Base-by-base conservation (phyloP, 23 tunicate genomes). In the Clavelina lepadiformis region DNA sequence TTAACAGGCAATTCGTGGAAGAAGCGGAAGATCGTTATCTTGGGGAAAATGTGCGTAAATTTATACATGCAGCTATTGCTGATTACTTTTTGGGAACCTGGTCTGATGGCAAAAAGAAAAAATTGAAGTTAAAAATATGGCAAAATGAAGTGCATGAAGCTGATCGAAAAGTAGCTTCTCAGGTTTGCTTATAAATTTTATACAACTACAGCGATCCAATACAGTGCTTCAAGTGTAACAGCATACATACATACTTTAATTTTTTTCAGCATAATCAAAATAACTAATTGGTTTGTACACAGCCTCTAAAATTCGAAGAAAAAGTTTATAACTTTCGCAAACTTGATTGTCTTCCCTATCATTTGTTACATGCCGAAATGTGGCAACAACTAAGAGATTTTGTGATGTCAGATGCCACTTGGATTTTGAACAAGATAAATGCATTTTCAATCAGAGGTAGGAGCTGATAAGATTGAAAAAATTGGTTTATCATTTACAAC, bases 371-470 rank as follows among this genome's bases (percentile, higher is more conserved):
- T 41, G 87, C 87, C 28, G 46, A 50, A 28, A 66, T 35, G 74
- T 56, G 80, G 82, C 31, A 76, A 33, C 65, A 46, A 25, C 53
- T 87, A 35, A 22, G 37, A 6, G 64, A 66, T 4, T 28, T 33
- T 1, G 96, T 87, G 11, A 38, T 87, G 1, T 82, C 54, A 38
- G 68, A 73, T 51, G 71, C 72, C 6, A 34, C 35, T 2, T 87
- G 96, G 96, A 28, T 87, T 44, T 5, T 37, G 0, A 49, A 56
- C 33, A 87, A 87, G 61, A 65, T 67, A 18, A 27, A 66, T 23
- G 86, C 96, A 24, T 87, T 74, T 54, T 74, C 96, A n/a, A 80
- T 87, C 31, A 87, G 79, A 87, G 87, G 96, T 87, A 22, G 20
- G 47, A 41, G 49, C 49, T 41, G 15, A 8, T 41, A 15, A 41